These are phyloP conservation scores for Vollenhovia emeryi DNA, from an alignment of 1,140 invertebrate species.

Conservation along the genomic window DNA sequence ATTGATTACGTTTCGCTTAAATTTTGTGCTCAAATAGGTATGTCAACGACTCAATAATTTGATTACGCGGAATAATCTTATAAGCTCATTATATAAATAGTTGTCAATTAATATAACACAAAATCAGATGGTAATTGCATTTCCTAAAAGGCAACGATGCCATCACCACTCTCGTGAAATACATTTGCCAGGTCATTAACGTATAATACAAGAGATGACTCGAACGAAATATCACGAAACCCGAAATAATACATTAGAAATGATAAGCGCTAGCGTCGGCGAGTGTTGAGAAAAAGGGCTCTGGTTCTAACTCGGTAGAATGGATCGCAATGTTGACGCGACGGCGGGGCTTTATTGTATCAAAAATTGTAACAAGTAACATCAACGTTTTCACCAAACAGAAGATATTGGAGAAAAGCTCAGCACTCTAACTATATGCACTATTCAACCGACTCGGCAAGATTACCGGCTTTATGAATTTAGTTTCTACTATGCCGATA, in stretches of 20 bases:
- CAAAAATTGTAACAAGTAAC: slow-evolving; percentile 4
- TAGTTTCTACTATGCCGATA: background rate
- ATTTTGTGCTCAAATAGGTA: too few species aligned
- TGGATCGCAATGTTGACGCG: background rate
- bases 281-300: background rate
- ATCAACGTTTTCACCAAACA: background rate
- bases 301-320: background rate
- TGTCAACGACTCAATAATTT: too few species aligned
- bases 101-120: too few species aligned
- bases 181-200: background rate
- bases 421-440: background rate
- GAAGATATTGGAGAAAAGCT: background rate
- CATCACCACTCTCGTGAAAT: background rate
- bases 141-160: background rate
- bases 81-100: too few species aligned
- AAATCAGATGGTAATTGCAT: too few species aligned
- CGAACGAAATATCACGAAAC: background rate
- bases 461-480: background rate
- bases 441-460: background rate
- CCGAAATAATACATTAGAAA: slow-evolving; percentile 10
- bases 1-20: too few species aligned
- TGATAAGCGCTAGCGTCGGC: background rate
- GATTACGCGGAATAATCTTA: too few species aligned
- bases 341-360: background rate
- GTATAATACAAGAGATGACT: background rate